phyloP scores from a whole-genome alignment of 2,797 vertebrate species.

The Coregonus ussuriensis region DNA sequence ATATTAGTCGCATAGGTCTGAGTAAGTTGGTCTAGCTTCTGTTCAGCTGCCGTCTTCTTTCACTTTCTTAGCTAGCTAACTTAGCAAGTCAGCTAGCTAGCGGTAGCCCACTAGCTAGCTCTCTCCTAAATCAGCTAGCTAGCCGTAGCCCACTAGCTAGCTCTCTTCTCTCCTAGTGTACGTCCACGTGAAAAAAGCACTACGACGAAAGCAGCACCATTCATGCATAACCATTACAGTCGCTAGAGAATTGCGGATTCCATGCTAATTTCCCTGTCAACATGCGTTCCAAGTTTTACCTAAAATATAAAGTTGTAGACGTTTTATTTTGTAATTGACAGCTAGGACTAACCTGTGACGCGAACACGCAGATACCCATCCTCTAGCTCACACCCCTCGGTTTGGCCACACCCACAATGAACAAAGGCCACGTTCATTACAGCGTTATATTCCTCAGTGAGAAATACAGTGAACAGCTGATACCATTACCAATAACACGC shows the following conservation, averaged over 20 bases:
- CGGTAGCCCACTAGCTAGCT: constrained; percentile 45
- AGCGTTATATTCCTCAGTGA: not conserved
- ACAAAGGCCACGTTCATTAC: constrained; percentile 54
- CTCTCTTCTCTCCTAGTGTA: constrained; percentile 16
- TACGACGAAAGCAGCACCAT: constrained; percentile 25
- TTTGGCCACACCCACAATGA: constrained; percentile 58
- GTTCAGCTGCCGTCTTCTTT: constrained; percentile 54
- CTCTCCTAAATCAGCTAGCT: constrained; percentile 24
- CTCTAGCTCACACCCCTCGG: constrained; percentile 49
- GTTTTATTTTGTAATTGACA: constrained; percentile 72
- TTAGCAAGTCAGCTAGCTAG: constrained; percentile 34
- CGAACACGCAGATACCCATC: constrained; percentile 46
- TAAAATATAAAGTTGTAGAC: constrained; percentile 48
- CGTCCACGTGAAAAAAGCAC: constrained; percentile 35
- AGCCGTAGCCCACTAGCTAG: constrained; percentile 40
- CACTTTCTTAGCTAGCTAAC: constrained; percentile 59
- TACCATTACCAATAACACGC: no score
- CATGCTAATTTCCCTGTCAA: not conserved
- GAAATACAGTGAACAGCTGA: not conserved
- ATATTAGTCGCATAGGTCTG: constrained; percentile 69
- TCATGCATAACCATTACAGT: constrained; percentile 30
- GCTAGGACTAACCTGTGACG: constrained; percentile 58
- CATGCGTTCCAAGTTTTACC: not conserved
- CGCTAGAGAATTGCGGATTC: not conserved
- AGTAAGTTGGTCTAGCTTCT: constrained; percentile 44